These are phyloP conservation scores for Pterocles burchelli DNA, from an alignment of 2,113 vertebrate genomes.

Conservation along the genomic window DNA sequence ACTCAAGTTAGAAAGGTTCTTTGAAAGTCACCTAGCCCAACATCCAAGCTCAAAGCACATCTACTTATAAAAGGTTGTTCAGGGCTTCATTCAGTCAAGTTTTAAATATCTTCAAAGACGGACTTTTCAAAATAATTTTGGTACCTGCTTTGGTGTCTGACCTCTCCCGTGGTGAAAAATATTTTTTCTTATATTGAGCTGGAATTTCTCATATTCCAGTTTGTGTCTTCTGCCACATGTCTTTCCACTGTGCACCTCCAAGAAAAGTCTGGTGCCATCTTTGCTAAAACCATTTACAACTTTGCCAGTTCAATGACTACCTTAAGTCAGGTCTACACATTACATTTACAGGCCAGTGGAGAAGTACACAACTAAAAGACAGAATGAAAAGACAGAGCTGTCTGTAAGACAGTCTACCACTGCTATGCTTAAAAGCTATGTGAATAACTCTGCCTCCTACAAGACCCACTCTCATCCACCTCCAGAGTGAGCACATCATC, in stretches of 20 bases:
- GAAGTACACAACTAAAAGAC: not conserved
- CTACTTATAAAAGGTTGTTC: not conserved
- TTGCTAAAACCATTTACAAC: not conserved
- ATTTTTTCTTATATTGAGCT: not conserved
- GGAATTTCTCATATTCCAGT: not conserved
- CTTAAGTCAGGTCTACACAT: not conserved
- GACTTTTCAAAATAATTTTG: not conserved
- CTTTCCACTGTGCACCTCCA: too few relatives aligned
- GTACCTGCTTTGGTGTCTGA: not conserved
- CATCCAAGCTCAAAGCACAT: not conserved
- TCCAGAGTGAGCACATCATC: not conserved
- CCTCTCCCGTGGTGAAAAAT: not conserved
- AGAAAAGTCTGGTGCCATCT: not conserved
- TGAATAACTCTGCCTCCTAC: not conserved
- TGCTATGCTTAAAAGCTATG: not conserved
- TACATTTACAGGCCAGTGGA: not conserved
- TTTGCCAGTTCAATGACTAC: not conserved
- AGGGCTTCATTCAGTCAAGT: not conserved
- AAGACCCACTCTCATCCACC: not conserved
- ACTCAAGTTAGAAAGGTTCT: not conserved
- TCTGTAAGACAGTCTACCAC: not conserved
- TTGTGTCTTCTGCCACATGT: not conserved
- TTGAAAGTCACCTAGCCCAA: not conserved
- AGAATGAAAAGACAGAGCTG: not conserved
- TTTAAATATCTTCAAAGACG: not conserved